These are phyloP conservation scores for Lagodon rhomboides DNA, from an alignment of 2,797 vertebrate species.

Conservation along the genomic window DNA sequence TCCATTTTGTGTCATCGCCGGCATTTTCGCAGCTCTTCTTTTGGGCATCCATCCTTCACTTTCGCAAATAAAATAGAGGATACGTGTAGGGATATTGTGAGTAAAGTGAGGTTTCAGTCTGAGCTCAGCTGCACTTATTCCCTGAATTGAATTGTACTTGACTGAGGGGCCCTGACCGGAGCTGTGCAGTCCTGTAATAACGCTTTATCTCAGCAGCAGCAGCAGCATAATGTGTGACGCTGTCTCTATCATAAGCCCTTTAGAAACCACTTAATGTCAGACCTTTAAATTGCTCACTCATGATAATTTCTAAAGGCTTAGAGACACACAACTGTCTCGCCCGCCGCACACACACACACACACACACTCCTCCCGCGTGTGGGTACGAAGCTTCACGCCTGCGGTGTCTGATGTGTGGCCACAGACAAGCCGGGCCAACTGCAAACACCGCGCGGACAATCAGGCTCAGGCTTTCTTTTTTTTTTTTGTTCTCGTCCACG, in stretches of 20 bases:
- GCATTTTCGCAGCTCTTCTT: neutral
- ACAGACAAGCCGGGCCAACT: conserved; percentile 15
- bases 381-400: conserved; percentile 43
- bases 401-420: conserved; percentile 52
- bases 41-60: neutral
- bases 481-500: conserved; percentile 63
- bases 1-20: neutral
- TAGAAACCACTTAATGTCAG: conserved; percentile 26
- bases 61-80: neutral
- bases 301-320: conserved; percentile 14
- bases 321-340: neutral
- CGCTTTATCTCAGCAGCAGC: neutral
- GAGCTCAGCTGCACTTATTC: neutral
- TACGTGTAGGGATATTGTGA: neutral
- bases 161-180: neutral
- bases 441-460: conserved; percentile 59
- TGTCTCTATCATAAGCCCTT: conserved; percentile 31
- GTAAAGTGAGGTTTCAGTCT: neutral
- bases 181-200: neutral
- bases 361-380: neutral
- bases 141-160: neutral
- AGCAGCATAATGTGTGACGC: conserved; percentile 5
- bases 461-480: conserved; percentile 3
- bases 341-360: neutral
- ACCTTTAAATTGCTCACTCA: conserved; percentile 20